These are phyloP conservation scores for Chaetodon auriga DNA, from an alignment of 2,113 vertebrate genomes.

Conservation along the genomic window DNA sequence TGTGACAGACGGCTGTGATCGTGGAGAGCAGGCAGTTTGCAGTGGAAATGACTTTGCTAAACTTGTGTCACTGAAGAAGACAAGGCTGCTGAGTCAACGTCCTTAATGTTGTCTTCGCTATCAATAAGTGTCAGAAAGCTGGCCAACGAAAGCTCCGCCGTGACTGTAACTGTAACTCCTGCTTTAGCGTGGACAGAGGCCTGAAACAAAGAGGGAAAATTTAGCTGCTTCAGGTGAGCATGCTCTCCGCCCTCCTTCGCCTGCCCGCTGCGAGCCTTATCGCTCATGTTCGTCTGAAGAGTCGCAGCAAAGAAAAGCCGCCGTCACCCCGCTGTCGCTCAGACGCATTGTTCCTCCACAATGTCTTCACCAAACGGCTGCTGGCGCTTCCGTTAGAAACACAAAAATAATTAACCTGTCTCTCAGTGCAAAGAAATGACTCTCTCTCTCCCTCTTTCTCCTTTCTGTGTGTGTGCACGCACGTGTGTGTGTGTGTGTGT, in stretches of 20 bases:
- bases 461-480: not conserved
- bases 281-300: conserved; percentile 41
- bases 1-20: not conserved
- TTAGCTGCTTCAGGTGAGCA: not conserved
- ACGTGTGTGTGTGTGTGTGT: conserved; percentile 15
- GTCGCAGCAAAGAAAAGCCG: conserved; percentile 24
- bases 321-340: conserved; percentile 5
- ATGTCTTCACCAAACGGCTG: conserved; percentile 25
- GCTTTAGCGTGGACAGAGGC: not conserved
- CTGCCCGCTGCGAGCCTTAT: conserved; percentile 27
- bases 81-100: no score
- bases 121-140: no score
- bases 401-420: conserved; percentile 52
- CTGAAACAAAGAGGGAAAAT: conserved; percentile 15
- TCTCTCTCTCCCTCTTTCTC: not conserved
- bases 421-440: conserved; percentile 30
- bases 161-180: no score
- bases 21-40: not conserved
- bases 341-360: conserved; percentile 31
- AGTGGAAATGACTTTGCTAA: not conserved
- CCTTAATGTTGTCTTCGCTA: no score
- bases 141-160: no score
- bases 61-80: no score
- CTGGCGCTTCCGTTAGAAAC: conserved; percentile 59
- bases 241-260: not conserved